Conservation (phyloP, 2,888 invertebrate genomes). For the Dilophus febrilis region DNA sequence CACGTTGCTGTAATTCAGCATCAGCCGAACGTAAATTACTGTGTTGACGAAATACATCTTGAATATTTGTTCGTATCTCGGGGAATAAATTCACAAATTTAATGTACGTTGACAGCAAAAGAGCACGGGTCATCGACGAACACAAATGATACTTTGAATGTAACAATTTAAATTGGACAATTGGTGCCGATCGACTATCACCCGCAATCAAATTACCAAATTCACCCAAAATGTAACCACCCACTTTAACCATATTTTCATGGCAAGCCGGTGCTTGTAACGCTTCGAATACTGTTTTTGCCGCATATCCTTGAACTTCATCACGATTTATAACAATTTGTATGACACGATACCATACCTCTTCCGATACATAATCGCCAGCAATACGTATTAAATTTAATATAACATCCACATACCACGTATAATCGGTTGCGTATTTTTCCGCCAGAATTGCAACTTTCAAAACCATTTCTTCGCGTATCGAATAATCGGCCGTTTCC, state of each 20-base stretch:
- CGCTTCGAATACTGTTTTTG: constrained; percentile 98
- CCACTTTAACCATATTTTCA: constrained; percentile 99
- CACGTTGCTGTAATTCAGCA: constrained; percentile 94
- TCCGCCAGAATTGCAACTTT: constrained; percentile 98
- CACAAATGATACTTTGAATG: constrained; percentile 99
- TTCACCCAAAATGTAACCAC: constrained; percentile 97
- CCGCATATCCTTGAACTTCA: constrained; percentile 99
- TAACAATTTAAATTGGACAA: constrained; percentile 92
- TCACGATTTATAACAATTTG: constrained; percentile 99
- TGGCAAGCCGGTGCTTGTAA: constrained; percentile 98
- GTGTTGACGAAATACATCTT: constrained; percentile 85
- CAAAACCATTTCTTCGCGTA: constrained; percentile 98
- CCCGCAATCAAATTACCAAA: constrained; percentile 99
- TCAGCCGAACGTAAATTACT: constrained; percentile 95
- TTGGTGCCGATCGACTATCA: constrained; percentile 90
- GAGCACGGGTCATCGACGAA: constrained; percentile 89
- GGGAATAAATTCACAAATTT: constrained; percentile 99
- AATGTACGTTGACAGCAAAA: constrained; percentile 93
- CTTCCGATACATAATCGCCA: constrained; percentile 98
- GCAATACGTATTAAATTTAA: constrained; percentile 97
- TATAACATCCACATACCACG: constrained; percentile 96
- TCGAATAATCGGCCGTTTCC: constrained; percentile 98
- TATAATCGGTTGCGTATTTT: constrained; percentile 98
- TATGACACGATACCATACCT: constrained; percentile 99
- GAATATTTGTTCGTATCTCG: constrained; percentile 90